phyloP scores from a whole-genome alignment of 2,113 vertebrate species.

The Clupea harengus region DNA sequence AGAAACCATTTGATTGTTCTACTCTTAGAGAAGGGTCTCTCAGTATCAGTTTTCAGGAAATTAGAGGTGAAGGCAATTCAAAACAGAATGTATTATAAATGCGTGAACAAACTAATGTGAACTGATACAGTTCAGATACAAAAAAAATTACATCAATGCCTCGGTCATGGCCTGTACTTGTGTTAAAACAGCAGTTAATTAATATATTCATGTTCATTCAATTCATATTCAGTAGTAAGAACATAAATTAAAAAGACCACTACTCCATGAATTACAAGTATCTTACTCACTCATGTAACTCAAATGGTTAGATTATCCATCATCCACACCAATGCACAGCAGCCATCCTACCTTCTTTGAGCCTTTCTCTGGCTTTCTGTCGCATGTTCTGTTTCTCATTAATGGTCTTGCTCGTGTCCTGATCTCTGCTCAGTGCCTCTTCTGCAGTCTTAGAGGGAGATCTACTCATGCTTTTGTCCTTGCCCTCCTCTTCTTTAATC shows the following conservation, averaged over 20 bases:
- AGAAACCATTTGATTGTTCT: background rate
- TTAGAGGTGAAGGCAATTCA: background rate
- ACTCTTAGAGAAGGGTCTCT: background rate
- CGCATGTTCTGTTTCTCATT: constrained; percentile 77
- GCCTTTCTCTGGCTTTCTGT: constrained; percentile 75
- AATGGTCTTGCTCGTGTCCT: constrained; percentile 68
- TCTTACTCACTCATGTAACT: background rate
- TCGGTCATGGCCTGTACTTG: background rate
- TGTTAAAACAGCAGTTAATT: background rate
- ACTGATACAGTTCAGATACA: background rate
- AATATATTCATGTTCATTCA: background rate
- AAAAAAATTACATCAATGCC: background rate
- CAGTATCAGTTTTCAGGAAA: background rate
- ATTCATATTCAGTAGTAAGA: background rate
- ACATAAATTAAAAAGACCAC: background rate
- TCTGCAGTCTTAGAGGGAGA: constrained; percentile 67
- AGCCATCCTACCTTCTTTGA: constrained; percentile 83
- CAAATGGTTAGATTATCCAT: background rate
- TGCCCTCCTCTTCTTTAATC: constrained; percentile 54
- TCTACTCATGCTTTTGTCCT: constrained; percentile 70
- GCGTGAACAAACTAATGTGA: background rate
- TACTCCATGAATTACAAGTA: background rate
- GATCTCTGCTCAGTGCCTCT: constrained; percentile 63
- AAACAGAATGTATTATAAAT: background rate
- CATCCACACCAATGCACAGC: background rate